These are phyloP conservation scores for Periophthalmus magnuspinnatus DNA, from an alignment of 2,797 vertebrate genomes.

Conservation along the genomic window DNA sequence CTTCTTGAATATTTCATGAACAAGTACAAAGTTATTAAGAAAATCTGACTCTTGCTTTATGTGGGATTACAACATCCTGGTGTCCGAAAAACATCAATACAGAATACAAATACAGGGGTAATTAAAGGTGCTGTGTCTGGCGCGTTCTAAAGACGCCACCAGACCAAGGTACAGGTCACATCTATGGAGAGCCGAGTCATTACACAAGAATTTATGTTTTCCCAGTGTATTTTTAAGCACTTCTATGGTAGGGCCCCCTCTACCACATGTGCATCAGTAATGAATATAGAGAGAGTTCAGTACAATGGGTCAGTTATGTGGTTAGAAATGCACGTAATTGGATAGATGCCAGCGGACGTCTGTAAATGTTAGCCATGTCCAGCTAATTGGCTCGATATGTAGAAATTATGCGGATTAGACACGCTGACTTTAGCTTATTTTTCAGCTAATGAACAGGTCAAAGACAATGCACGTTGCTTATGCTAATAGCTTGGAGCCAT, in stretches of 20 bases:
- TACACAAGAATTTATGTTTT: too few species aligned
- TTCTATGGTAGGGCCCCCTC: background rate
- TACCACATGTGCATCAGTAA: background rate
- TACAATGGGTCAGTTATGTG: background rate
- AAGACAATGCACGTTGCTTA: background rate
- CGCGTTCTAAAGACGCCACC: too few species aligned
- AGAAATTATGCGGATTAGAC: constrained; percentile 8
- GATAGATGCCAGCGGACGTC: background rate
- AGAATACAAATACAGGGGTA: too few species aligned
- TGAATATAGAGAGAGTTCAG: background rate
- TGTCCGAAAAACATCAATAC: too few species aligned
- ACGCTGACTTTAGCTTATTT: constrained; percentile 1
- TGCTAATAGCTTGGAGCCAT: constrained; percentile 3
- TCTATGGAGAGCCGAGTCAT: too few species aligned
- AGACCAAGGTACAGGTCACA: too few species aligned
- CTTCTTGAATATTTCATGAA: too few species aligned
- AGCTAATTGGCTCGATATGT: background rate
- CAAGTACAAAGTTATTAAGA: too few species aligned
- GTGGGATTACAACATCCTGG: too few species aligned
- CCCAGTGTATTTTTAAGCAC: too few species aligned
- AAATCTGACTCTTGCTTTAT: too few species aligned
- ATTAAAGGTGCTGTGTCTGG: too few species aligned
- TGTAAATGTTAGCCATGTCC: background rate
- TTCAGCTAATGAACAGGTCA: constrained; percentile 2
- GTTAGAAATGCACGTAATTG: background rate